Percentiles rank a stretch among this genome's conserved stretches.
phyloP scores from a whole-genome alignment of 2,888 invertebrate species.

The Onthophagus sagittarius region DNA sequence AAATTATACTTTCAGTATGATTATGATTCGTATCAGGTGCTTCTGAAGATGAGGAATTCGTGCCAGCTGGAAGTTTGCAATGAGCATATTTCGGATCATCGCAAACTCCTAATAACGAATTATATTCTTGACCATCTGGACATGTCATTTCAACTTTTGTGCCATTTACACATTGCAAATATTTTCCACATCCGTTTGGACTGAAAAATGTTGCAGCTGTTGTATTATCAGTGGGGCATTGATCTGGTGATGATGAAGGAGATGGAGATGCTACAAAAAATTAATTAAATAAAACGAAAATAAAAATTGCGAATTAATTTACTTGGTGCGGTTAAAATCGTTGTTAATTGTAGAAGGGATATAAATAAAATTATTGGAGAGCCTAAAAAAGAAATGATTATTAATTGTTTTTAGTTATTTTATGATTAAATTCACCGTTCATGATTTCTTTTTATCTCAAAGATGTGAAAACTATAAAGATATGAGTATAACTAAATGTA shows the following conservation, averaged over 20 bases:
- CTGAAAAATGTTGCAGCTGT: constrained; percentile 6
- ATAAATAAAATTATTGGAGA: background rate
- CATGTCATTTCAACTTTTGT: constrained; percentile 17
- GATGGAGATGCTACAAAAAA: constrained; percentile 14
- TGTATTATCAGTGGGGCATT: constrained; percentile 10
- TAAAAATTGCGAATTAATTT: background rate
- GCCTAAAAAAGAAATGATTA: background rate
- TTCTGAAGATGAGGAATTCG: background rate
- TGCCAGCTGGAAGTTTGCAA: constrained; percentile 5
- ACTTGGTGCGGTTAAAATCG: background rate
- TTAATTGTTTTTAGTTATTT: background rate
- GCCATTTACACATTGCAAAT: constrained; percentile 18
- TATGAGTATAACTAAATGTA: background rate
- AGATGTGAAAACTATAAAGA: background rate
- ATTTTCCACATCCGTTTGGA: constrained; percentile 16
- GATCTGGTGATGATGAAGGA: background rate
- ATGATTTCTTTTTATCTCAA: background rate
- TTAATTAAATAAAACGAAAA: background rate
- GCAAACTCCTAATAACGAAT: constrained; percentile 4
- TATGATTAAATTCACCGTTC: background rate
- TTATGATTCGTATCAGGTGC: background rate
- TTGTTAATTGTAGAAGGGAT: background rate
- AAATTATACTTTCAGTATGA: background rate
- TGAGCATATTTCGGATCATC: constrained; percentile 16
- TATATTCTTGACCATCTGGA: constrained; percentile 13